Evolutionary conservation across 2,797 vertebrate genomes (phyloP).

Genomic region (Rachycentron canadum): DNA sequence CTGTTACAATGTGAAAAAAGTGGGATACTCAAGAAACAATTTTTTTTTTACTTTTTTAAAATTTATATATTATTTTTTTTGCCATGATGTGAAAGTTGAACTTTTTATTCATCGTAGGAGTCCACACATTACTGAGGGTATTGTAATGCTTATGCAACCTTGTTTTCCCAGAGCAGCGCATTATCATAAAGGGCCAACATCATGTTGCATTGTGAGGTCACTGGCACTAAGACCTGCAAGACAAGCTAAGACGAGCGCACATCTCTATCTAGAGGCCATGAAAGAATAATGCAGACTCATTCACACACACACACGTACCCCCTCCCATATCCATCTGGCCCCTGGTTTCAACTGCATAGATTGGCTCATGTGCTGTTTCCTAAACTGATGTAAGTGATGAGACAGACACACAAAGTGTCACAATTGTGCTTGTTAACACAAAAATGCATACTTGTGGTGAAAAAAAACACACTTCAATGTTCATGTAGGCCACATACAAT

Average conservation of each 20-base stretch:
- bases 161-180: constrained; percentile 41
- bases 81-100: constrained; percentile 9
- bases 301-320: constrained; percentile 1
- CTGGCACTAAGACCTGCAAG: constrained; percentile 44
- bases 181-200: constrained; percentile 56
- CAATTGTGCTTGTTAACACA: not conserved
- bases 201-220: constrained; percentile 54
- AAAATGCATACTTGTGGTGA: not conserved
- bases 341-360: not conserved
- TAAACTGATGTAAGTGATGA: constrained; percentile 23
- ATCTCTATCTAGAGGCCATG: constrained; percentile 31
- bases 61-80: not conserved
- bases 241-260: constrained; percentile 19
- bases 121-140: constrained; percentile 13
- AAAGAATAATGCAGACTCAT: constrained; percentile 23
- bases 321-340: too few species aligned
- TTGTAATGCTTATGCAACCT: constrained; percentile 32
- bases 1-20: not conserved
- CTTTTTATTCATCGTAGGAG: constrained; percentile 35
- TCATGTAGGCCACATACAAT: not conserved
- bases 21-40: too few species aligned
- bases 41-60: too few species aligned
- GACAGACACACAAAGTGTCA: not conserved
- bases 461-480: not conserved
- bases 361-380: constrained; percentile 19